Evolutionary conservation across 2,888 invertebrate species (phyloP), one percentile per base, ranked within the genome.

Genomic region (Lottia scabra): DNA sequence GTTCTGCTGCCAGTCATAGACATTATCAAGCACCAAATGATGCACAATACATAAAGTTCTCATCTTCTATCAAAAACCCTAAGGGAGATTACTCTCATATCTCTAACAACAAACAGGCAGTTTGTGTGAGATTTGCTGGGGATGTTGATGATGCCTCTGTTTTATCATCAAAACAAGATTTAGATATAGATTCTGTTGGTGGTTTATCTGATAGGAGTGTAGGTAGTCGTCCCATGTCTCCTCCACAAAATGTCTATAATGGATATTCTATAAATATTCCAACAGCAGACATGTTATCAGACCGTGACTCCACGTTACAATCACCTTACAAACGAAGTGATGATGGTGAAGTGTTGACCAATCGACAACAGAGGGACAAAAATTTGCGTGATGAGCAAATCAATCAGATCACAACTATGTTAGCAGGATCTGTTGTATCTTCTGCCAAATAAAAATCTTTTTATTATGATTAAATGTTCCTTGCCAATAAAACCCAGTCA

Each of bases 11-110:
- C 38, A 38, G 38, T 38, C 5, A 38, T 38, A 38, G 8, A 38
- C 38, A 38, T 38, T 38, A 38, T 66, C 67, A 15, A 70, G 65
- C 63, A 63, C 77, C 69, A 62, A 77, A 74, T 1, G 85, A 85
- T 30, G 80, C 84, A 27, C 81, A 84, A 69, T 86, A 77, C 72
- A 86, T 86, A 67, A 82, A 84, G 70, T 84, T 86, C 38, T 78
- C 84, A n/a, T 81, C 82, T 16, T 84, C 83, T 70, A 77, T 85
- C 23, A 81, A 79, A 68, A 78, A 78, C 71, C 82, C 77, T 6
- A 77, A 76, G 62, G 48, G 45, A 26, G 65, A 5, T 12, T 26
- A 8, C 4, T 64, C 8, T 5, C 63, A 67, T 27, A 12, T 45
- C 2, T 67, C 74, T 19, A 23, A 6, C 13, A 38, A 38, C 38